phyloP scores from a whole-genome alignment of 2,888 invertebrate genomes.

The Scaptomyza parva region DNA sequence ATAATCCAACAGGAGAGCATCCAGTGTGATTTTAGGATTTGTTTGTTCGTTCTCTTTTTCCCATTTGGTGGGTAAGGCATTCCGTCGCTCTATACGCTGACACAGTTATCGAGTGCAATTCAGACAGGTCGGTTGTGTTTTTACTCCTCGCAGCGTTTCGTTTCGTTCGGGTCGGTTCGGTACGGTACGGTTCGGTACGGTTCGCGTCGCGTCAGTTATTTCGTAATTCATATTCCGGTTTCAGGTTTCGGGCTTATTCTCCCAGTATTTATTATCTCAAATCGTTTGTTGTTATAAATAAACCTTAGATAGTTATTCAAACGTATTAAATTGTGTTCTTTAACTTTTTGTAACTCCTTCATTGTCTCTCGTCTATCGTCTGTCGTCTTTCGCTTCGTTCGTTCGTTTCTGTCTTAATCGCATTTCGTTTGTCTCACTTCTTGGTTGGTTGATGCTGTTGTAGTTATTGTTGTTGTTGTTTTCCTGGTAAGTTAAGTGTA shows the following conservation, averaged over 20 bases:
- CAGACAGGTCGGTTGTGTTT: slow-evolving; percentile 83
- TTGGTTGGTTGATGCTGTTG: too few relatives aligned
- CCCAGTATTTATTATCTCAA: too few relatives aligned
- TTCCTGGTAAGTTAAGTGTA: slow-evolving; percentile 54
- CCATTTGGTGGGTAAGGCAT: slow-evolving; percentile 37
- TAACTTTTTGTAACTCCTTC: slow-evolving; percentile 26
- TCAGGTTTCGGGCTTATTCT: slow-evolving; percentile 24
- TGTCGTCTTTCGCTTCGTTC: slow-evolving; percentile 47
- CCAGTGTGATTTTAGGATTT: slow-evolving; percentile 49
- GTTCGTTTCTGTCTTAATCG: slow-evolving; percentile 40
- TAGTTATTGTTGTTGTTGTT: slow-evolving; percentile 1
- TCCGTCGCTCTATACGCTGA: slow-evolving; percentile 72
- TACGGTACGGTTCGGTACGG: slow-evolving; percentile 44
- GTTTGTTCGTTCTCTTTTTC: slow-evolving; percentile 26
- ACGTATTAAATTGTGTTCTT: slow-evolving; percentile 29
- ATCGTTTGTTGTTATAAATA: slow-evolving; percentile 26
- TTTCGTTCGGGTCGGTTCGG: slow-evolving; percentile 1
- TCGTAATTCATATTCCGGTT: slow-evolving; percentile 38
- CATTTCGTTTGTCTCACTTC: slow-evolving; percentile 43
- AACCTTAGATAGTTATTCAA: slow-evolving; percentile 56
- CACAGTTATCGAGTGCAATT: slow-evolving; percentile 84
- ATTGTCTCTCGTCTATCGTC: neutral
- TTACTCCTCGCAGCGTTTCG: slow-evolving; percentile 27
- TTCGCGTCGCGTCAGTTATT: slow-evolving; percentile 59
- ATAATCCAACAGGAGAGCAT: slow-evolving; percentile 53